Percentiles rank a stretch among this genome's conserved stretches.
These are phyloP conservation scores for Hirundichthys speculiger DNA, from an alignment of 2,113 vertebrate genomes.

Conservation along the genomic window DNA sequence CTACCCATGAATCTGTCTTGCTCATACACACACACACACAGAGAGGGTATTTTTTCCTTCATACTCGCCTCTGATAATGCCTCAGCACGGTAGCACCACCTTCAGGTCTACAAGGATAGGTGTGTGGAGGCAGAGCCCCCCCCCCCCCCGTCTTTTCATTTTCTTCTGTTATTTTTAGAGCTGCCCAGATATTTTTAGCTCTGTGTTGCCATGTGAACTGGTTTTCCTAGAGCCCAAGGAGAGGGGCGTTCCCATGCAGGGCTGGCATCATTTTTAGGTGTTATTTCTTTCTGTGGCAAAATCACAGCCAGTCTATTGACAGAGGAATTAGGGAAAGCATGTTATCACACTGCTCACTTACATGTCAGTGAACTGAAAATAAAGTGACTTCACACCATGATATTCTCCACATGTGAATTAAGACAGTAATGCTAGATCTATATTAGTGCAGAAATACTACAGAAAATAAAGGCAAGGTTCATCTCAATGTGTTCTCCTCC, in stretches of 20 bases:
- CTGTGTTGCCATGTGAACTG: constrained; percentile 85
- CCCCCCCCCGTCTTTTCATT: constrained; percentile 29
- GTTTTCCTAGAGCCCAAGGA: constrained; percentile 76
- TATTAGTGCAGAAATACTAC: neutral
- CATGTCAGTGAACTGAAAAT: too few species aligned
- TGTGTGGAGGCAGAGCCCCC: constrained; percentile 38
- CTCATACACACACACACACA: neutral
- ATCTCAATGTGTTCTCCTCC: neutral
- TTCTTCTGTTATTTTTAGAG: constrained; percentile 79
- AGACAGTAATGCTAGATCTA: too few species aligned
- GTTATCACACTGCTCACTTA: too few species aligned
- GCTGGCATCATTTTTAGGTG: constrained; percentile 63
- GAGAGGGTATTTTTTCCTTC: constrained; percentile 16
- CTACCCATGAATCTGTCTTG: constrained; percentile 3
- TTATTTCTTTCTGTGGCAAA: constrained; percentile 43
- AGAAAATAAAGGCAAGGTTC: neutral
- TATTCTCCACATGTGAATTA: too few species aligned
- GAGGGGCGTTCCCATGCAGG: constrained; percentile 78
- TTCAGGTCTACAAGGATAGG: constrained; percentile 45
- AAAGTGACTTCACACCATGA: too few species aligned
- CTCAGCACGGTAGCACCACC: constrained; percentile 67
- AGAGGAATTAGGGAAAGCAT: neutral
- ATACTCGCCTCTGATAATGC: constrained; percentile 37
- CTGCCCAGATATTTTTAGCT: constrained; percentile 82
- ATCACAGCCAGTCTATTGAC: neutral